Evolutionary conservation across 2,797 vertebrate species (phyloP).

Genomic region (Champsocephalus gunnari): DNA sequence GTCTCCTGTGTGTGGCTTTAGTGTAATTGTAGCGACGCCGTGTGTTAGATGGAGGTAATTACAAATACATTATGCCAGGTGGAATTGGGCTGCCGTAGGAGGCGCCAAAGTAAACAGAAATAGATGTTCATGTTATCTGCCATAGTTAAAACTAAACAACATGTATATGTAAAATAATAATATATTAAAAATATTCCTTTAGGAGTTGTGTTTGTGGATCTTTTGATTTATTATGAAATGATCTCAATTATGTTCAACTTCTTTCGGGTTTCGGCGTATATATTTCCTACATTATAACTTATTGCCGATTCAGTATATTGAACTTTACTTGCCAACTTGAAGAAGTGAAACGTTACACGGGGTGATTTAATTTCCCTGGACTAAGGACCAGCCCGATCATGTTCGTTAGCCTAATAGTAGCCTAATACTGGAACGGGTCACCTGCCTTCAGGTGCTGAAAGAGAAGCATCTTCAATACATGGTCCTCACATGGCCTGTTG

Average conservation of each 20-base stretch:
- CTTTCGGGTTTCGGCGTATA: not conserved
- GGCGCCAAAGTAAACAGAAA: not conserved
- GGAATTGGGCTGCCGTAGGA: not conserved
- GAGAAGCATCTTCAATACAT: not conserved
- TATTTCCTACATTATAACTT: not conserved
- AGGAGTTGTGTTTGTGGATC: not conserved
- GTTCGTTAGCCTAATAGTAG: not conserved
- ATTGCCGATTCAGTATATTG: not conserved
- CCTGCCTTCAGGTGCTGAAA: not conserved
- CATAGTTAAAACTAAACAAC: not conserved
- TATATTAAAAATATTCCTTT: not conserved
- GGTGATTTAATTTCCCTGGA: not conserved
- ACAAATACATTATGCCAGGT: constrained; percentile 2
- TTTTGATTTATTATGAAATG: not conserved
- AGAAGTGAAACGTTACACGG: not conserved
- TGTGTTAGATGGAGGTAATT: constrained; percentile 39
- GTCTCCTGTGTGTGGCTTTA: constrained; percentile 41
- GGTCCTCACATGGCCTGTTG: not conserved
- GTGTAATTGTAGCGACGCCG: constrained; percentile 45
- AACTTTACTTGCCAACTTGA: not conserved
- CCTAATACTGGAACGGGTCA: not conserved
- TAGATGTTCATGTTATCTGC: not conserved
- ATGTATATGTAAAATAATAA: not conserved
- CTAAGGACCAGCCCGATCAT: not conserved
- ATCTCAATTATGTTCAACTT: not conserved